Percentiles rank a stretch among this genome's conserved stretches.
Conservation (phyloP, 2,888 invertebrate species). For the Cloeon dipterum region DNA sequence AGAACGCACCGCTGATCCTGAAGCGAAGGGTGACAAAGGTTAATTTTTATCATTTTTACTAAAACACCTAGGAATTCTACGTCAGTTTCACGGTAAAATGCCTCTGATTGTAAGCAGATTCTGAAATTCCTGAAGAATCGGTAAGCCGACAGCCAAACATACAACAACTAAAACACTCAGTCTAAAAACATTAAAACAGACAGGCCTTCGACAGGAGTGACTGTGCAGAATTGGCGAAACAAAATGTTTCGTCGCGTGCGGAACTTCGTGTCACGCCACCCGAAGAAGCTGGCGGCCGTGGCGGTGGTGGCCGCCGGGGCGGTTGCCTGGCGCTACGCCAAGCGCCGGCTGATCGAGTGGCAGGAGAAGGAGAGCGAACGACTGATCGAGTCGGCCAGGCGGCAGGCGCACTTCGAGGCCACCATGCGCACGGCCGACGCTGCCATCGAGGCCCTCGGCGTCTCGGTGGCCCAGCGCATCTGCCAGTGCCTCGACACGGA, state of each 20-base stretch:
- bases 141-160: no score
- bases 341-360: background rate
- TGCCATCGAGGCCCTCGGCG: background rate
- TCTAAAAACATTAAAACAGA: no score
- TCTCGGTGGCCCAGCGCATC: background rate
- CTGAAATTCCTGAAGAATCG: no score
- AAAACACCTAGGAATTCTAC: no score
- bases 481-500: background rate
- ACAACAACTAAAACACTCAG: no score
- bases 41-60: no score
- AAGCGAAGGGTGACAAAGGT: no score
- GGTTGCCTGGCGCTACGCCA: background rate
- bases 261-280: background rate
- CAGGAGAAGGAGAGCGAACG: background rate
- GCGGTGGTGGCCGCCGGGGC: background rate
- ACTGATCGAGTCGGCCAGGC: background rate
- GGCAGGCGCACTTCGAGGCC: background rate
- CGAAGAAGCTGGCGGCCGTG: background rate
- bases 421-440: background rate
- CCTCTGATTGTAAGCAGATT: no score
- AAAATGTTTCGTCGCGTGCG: background rate
- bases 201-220: no score
- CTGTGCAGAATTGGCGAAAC: no score
- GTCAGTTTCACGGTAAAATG: no score
- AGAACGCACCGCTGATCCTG: no score